Percentiles rank a stretch among this genome's conserved stretches.
These are phyloP conservation scores for Apolygus lucorum DNA, from an alignment of 1,140 invertebrate genomes.

Conservation along the genomic window DNA sequence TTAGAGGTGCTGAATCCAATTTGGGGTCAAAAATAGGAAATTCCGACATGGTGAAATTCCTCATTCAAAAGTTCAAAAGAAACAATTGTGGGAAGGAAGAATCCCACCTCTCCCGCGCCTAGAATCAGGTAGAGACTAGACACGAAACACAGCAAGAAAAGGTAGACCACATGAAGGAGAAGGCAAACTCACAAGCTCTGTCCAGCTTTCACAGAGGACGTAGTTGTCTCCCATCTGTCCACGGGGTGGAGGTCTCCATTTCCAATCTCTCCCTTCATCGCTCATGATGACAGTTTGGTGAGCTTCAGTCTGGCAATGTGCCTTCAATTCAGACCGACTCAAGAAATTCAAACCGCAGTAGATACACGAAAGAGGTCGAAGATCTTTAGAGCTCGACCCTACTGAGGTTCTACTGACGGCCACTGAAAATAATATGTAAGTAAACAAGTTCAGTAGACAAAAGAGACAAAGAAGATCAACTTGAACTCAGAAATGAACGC, in stretches of 20 bases:
- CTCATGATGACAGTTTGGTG: conserved; percentile 62
- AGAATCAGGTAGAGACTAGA: neutral
- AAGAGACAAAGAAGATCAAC: too few species aligned
- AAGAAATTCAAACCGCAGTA: conserved; percentile 55
- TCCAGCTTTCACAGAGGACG: conserved; percentile 48
- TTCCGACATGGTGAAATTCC: too few species aligned
- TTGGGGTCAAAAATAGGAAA: too few species aligned
- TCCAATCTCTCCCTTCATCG: conserved; percentile 61
- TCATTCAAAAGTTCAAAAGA: too few species aligned
- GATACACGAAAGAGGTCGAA: conserved; percentile 39
- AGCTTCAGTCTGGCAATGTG: conserved; percentile 54
- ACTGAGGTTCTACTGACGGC: neutral
- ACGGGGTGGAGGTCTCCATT: conserved; percentile 56
- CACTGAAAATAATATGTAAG: conserved; percentile 1
- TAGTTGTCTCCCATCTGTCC: conserved; percentile 47
- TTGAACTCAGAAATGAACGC: too few species aligned
- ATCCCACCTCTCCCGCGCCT: too few species aligned
- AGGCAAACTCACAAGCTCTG: conserved; percentile 35
- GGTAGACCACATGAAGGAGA: too few species aligned
- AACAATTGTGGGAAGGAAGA: too few species aligned
- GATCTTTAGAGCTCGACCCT: neutral
- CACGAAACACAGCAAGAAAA: neutral
- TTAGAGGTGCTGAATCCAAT: too few species aligned
- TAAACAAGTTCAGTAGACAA: too few species aligned
- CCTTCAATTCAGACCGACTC: conserved; percentile 48